phyloP scores from a whole-genome alignment of 1,140 invertebrate species.

The Sarcophaga bullata region DNA sequence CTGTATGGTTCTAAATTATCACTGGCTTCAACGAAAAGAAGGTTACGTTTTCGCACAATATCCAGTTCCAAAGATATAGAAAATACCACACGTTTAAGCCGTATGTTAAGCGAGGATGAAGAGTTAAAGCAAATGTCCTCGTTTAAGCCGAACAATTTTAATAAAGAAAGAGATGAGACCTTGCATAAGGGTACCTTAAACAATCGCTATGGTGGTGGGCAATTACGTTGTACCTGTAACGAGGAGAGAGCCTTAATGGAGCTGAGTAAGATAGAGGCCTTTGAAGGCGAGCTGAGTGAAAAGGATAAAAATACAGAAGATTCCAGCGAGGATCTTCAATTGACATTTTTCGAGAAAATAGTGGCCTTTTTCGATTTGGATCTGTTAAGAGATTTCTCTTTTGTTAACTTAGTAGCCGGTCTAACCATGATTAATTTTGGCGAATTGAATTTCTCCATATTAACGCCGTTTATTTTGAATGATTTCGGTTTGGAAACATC shows the following conservation, averaged over 20 bases:
- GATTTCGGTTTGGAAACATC: conserved; percentile 70
- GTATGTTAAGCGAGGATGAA: conserved; percentile 52
- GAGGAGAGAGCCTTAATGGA: conserved; percentile 49
- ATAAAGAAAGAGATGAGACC: conserved; percentile 55
- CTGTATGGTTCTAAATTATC: conserved; percentile 69
- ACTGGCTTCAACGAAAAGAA: conserved; percentile 47
- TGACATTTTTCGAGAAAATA: conserved; percentile 67
- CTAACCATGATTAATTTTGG: conserved; percentile 75
- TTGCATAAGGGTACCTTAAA: conserved; percentile 35
- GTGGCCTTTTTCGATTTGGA: conserved; percentile 74
- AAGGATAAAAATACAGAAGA: conserved; percentile 21
- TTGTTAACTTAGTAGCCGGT: conserved; percentile 75
- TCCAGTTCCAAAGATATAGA: conserved; percentile 61
- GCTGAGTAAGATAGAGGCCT: conserved; percentile 36
- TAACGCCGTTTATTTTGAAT: conserved; percentile 75
- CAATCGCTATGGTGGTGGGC: conserved; percentile 13
- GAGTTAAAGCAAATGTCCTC: conserved; percentile 47
- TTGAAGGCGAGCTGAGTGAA: conserved; percentile 29
- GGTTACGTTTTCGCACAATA: conserved; percentile 56
- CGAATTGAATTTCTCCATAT: conserved; percentile 76
- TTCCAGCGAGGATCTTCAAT: conserved; percentile 51
- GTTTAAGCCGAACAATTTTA: conserved; percentile 58
- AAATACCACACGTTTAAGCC: conserved; percentile 46
- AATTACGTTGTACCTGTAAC: conserved; percentile 52
- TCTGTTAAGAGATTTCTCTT: conserved; percentile 73